These are phyloP conservation scores for Frankliniella fusca DNA, from an alignment of 2,888 invertebrate species.

Conservation along the genomic window DNA sequence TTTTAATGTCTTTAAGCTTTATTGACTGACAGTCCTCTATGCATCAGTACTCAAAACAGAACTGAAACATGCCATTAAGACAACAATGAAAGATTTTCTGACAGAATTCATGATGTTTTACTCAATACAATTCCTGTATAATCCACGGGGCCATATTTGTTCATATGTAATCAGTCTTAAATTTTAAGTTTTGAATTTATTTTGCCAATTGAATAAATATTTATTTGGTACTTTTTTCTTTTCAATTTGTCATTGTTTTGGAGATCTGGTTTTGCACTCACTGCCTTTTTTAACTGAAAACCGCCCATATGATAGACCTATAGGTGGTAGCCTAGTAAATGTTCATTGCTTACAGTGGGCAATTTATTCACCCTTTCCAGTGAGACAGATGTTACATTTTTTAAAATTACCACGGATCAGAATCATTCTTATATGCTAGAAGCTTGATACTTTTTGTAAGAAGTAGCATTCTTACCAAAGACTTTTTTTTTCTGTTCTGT, in stretches of 20 bases:
- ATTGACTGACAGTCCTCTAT: neutral
- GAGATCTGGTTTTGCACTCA: neutral
- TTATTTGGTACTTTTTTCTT: neutral
- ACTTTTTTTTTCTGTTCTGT: too few species aligned
- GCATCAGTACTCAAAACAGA: slow-evolving; percentile 7
- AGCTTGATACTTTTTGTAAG: too few species aligned
- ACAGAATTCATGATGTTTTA: neutral
- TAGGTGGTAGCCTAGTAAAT: neutral
- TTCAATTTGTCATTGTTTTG: neutral
- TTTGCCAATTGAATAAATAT: neutral
- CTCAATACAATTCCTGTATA: neutral
- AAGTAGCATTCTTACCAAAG: too few species aligned
- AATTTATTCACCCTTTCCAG: neutral
- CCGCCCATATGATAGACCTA: neutral
- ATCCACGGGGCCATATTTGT: slow-evolving; percentile 5
- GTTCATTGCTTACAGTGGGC: neutral
- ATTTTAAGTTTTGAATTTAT: neutral
- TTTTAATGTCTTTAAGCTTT: neutral
- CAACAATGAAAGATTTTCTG: slow-evolving; percentile 7
- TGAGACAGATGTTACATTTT: neutral
- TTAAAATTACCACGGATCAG: too few species aligned
- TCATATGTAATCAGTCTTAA: neutral
- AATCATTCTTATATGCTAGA: too few species aligned
- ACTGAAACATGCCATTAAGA: neutral
- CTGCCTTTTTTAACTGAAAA: neutral